Base-by-base conservation (phyloP, 1,140 invertebrate species). In the Coenobita brevimanus region DNA sequence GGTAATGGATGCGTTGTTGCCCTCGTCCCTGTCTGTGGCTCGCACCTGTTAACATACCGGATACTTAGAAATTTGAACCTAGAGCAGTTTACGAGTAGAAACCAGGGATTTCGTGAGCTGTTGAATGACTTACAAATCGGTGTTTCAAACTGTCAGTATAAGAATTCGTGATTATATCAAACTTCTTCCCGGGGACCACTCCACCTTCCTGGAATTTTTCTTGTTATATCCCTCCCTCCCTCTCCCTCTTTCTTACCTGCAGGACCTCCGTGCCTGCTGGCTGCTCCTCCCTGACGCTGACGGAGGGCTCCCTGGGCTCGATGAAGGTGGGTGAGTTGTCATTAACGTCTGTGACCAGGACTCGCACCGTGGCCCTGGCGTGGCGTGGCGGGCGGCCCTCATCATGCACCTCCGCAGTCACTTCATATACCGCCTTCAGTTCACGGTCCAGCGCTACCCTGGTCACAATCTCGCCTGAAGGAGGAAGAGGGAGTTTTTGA, bases 231-330 rank as follows among this genome's bases (percentile, higher is more conserved):
- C n/a, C n/a, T n/a, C n/a, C 8, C 21, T 67, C n/a, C 8, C 62
- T 24, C 71, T 43, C 21, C 8, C 21, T 3, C 2, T 13, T 24
- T 91, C 95, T 94, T 0, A 98, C 95, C 91, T 95, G 94, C 3
- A 96, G 96, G 24, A 98, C 96, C 93, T 97, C 97, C 0, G 96
- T 96, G 17, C 96, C 96, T 13, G 96, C 94, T 41, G 96, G 96
- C 90, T 97, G 96, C 92, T 97, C 97, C 93, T 98, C 97, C 62
- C 97, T 94, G 13, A 98, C 96, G 91, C 96, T 96, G 0, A 98
- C 95, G 4, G 97, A 95, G 92, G 97, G 96, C 92, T 97, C 96
- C 94, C 2, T 97, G 38, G 54, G 94, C 95, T 97, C 95, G 90
- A 96, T 95, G 92, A 98, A 98, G 90, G 95, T 94, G 0, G 97